A percentile compares a stretch with the other conserved stretches of the same genome.
Conservation (phyloP, 2,113 vertebrate genomes). For the Ageneiosus marmoratus region DNA sequence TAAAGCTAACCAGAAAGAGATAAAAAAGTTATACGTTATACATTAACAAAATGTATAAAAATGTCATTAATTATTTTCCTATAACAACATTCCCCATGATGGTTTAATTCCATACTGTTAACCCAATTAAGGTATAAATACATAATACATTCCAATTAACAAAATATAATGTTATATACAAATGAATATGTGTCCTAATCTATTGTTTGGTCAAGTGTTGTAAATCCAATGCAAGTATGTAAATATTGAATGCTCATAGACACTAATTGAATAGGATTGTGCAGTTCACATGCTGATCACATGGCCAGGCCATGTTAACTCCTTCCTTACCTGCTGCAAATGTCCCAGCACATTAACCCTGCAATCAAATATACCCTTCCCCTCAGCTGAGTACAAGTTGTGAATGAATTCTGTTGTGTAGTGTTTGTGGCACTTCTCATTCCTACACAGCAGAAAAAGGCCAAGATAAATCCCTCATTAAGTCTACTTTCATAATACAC, state of each 20-base stretch:
- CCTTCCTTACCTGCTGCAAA: slow-evolving; percentile 83
- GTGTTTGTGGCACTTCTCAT: slow-evolving; percentile 88
- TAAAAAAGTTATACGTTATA: neutral
- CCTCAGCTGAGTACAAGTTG: slow-evolving; percentile 91
- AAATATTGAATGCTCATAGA: neutral
- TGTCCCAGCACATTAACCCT: slow-evolving; percentile 90
- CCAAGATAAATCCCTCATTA: slow-evolving; percentile 84
- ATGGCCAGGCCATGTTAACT: neutral
- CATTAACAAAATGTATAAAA: neutral
- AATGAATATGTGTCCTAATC: neutral
- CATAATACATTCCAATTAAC: neutral
- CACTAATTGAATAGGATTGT: neutral
- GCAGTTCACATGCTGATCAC: neutral
- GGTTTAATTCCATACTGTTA: neutral
- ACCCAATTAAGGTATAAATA: neutral
- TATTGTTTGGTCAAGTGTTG: neutral
- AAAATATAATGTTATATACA: neutral
- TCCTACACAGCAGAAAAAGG: slow-evolving; percentile 69
- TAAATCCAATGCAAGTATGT: neutral
- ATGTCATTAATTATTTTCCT: neutral
- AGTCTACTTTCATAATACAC: slow-evolving; percentile 56
- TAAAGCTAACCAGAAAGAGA: neutral
- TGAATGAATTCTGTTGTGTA: slow-evolving; percentile 95
- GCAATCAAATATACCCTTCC: slow-evolving; percentile 90
- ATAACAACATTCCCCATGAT: neutral